phyloP scores from a whole-genome alignment of 2,888 invertebrate species.

The Malthinus flaveolus region DNA sequence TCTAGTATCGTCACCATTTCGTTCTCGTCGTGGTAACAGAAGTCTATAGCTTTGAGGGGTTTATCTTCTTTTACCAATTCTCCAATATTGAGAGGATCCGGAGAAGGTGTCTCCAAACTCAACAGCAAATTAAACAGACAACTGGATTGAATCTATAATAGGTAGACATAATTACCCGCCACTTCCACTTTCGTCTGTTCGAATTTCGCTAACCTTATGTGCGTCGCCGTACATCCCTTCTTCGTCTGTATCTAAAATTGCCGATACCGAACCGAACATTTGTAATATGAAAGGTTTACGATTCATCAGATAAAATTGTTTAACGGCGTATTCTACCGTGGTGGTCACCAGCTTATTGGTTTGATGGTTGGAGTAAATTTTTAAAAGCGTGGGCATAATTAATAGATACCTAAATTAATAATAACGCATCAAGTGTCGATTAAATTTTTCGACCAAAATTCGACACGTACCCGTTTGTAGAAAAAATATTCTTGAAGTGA shows the following conservation, averaged over 20 bases:
- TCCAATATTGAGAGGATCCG: constrained; percentile 91
- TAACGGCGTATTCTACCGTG: constrained; percentile 96
- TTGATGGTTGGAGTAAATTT: constrained; percentile 97
- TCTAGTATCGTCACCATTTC: constrained; percentile 96
- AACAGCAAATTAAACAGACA: constrained; percentile 89
- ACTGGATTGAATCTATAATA: constrained; percentile 77
- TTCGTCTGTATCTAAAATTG: constrained; percentile 91
- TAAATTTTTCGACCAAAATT: not conserved
- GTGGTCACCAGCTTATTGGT: constrained; percentile 93
- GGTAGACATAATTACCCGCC: not conserved
- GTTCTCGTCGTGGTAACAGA: constrained; percentile 98
- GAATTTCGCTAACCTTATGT: constrained; percentile 71
- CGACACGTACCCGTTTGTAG: constrained; percentile 81
- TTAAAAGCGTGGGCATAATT: constrained; percentile 96
- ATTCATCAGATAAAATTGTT: constrained; percentile 97
- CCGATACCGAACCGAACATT: constrained; percentile 98
- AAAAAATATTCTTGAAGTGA: constrained; percentile 98
- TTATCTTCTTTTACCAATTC: constrained; percentile 90
- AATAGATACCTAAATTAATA: constrained; percentile 73
- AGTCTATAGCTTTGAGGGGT: constrained; percentile 92
- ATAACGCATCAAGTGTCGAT: not conserved
- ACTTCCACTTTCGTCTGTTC: not conserved
- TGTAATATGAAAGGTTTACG: constrained; percentile 97
- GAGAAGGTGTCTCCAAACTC: constrained; percentile 91
- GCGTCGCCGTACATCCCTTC: constrained; percentile 87